Conservation (phyloP, 2,113 vertebrate genomes). For the Ptychochromis oligacanthus region DNA sequence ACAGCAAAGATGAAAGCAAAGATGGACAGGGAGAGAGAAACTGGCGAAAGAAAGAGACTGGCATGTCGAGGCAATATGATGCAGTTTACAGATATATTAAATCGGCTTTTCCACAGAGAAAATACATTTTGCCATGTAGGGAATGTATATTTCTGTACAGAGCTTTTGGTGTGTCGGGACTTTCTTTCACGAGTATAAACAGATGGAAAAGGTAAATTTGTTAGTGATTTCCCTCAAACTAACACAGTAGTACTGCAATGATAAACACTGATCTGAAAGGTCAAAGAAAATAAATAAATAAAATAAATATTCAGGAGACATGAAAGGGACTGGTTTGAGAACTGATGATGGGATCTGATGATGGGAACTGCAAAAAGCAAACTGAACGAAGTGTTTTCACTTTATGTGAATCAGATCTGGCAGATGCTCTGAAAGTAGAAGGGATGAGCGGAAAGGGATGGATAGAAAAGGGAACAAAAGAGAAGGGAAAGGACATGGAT, state of each 20-base stretch:
- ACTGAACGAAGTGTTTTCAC: not conserved
- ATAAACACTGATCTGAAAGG: not conserved
- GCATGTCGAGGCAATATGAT: slow-evolving; percentile 9
- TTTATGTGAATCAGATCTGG: not conserved
- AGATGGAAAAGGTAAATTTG: not conserved
- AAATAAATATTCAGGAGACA: not conserved
- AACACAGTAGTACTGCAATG: not conserved
- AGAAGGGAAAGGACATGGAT: not conserved
- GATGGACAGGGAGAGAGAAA: not conserved
- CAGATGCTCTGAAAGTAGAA: not conserved
- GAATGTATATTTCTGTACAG: not conserved
- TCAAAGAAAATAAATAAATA: not conserved
- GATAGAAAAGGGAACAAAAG: slow-evolving; percentile 9
- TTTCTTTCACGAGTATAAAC: not conserved
- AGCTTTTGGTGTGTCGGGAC: not conserved
- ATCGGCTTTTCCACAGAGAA: not conserved
- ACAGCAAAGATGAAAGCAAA: slow-evolving; percentile 7
- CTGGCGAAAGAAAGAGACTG: not conserved
- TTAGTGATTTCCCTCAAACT: not conserved
- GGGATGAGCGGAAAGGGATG: not conserved
- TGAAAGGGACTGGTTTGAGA: not conserved
- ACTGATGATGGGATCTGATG: not conserved
- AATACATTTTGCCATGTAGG: not conserved
- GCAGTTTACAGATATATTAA: slow-evolving; percentile 6
- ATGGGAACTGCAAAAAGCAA: not conserved